A percentile compares a stretch with the other conserved stretches of the same genome.
These are phyloP conservation scores for Bubalus kerabau DNA, from an alignment of 2,113 vertebrate species.

Conservation along the genomic window DNA sequence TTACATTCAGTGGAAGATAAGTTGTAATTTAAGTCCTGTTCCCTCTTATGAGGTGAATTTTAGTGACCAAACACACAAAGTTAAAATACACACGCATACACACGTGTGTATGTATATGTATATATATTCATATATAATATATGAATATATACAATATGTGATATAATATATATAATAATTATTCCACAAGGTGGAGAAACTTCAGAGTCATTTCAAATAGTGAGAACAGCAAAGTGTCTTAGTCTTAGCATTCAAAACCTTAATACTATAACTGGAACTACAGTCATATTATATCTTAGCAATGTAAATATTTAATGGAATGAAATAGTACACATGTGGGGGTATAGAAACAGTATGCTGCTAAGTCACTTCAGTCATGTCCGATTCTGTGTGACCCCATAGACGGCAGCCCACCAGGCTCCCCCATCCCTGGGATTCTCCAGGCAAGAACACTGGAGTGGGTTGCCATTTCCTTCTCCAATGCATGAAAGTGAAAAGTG, in stretches of 20 bases:
- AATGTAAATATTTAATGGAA: slow-evolving; percentile 22
- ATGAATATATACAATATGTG: background rate
- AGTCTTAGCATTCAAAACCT: slow-evolving; percentile 2
- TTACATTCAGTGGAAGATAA: slow-evolving; percentile 47
- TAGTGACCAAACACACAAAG: background rate
- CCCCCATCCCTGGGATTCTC: too few species aligned
- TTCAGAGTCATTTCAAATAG: background rate
- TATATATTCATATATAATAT: background rate
- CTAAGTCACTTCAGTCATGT: too few species aligned
- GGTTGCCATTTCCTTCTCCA: too few species aligned
- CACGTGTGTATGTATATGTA: background rate
- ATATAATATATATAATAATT: background rate
- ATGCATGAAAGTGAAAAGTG: too few species aligned
- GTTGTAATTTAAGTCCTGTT: slow-evolving; percentile 13
- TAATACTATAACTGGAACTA: background rate
- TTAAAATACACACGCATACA: background rate
- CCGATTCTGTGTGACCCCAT: too few species aligned
- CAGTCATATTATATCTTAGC: background rate
- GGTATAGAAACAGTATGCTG: background rate
- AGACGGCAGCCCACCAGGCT: too few species aligned
- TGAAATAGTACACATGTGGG: background rate
- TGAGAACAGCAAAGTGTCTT: background rate
- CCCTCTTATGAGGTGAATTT: background rate
- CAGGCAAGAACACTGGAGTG: too few species aligned
- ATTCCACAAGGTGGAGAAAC: background rate